These are phyloP conservation scores for Labeo calbasu DNA, from an alignment of 2,797 vertebrate genomes.

Conservation along the genomic window DNA sequence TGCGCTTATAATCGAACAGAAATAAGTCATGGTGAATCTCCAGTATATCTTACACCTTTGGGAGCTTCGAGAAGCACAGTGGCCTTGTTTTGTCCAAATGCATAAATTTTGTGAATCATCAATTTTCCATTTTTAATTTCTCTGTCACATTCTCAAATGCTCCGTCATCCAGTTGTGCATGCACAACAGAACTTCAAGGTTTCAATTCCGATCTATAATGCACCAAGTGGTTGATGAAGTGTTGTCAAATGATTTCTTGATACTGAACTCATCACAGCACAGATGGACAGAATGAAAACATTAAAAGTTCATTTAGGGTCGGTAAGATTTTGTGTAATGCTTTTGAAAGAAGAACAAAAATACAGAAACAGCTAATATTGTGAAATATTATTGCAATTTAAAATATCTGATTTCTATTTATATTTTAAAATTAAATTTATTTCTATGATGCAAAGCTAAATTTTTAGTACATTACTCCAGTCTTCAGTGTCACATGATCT, in stretches of 20 bases:
- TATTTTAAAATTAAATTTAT: background rate
- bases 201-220: conserved; percentile 42
- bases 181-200: background rate
- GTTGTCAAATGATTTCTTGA: conserved; percentile 65
- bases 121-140: background rate
- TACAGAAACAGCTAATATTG: background rate
- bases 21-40: conserved; percentile 11
- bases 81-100: conserved; percentile 14
- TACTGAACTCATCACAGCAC: conserved; percentile 50
- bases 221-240: background rate
- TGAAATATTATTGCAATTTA: background rate
- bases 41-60: background rate
- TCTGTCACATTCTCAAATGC: background rate
- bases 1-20: background rate
- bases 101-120: conserved; percentile 4
- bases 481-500: background rate
- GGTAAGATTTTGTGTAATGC: background rate
- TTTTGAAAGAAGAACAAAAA: background rate
- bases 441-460: background rate
- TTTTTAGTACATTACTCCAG: background rate
- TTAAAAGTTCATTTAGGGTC: conserved; percentile 10
- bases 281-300: conserved; percentile 72
- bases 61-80: background rate
- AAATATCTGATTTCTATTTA: background rate
- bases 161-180: background rate